phyloP scores from a whole-genome alignment of 2,113 vertebrate species.

The Amblyopsis rosae region DNA sequence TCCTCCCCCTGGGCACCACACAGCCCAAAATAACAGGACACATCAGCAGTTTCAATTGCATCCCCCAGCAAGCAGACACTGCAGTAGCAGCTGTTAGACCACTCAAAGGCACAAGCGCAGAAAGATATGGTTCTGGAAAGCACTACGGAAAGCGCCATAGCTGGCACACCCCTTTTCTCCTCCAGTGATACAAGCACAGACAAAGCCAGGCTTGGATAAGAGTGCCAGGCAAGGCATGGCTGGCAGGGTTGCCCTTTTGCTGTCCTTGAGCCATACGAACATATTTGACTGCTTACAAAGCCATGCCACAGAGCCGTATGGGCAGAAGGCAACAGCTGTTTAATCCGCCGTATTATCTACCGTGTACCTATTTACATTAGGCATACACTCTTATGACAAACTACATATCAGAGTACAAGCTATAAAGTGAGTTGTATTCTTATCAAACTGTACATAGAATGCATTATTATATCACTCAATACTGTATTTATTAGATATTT shows the following conservation, averaged over 20 bases:
- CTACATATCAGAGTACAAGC: too few species aligned
- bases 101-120: constrained; percentile 42
- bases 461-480: too few species aligned
- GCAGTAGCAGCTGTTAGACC: constrained; percentile 68
- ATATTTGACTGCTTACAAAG: not conserved
- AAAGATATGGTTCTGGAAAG: constrained; percentile 54
- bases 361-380: too few species aligned
- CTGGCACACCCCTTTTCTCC: constrained; percentile 53
- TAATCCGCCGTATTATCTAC: too few species aligned
- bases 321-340: too few species aligned
- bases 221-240: constrained; percentile 61
- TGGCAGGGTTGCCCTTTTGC: constrained; percentile 59
- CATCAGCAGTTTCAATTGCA: constrained; percentile 75
- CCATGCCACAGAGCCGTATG: too few species aligned
- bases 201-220: constrained; percentile 65
- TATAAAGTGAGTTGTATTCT: too few species aligned
- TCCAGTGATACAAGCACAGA: constrained; percentile 64
- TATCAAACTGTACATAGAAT: too few species aligned
- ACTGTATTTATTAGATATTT: too few species aligned
- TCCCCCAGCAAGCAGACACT: constrained; percentile 70
- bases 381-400: too few species aligned
- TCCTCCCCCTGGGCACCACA: constrained; percentile 40
- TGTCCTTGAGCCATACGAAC: constrained; percentile 54
- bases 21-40: constrained; percentile 70
- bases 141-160: constrained; percentile 42